A percentile compares a stretch with the other conserved stretches of the same genome.
Conservation (phyloP, 2,888 invertebrate species). For the Polyommatus iphigenia region DNA sequence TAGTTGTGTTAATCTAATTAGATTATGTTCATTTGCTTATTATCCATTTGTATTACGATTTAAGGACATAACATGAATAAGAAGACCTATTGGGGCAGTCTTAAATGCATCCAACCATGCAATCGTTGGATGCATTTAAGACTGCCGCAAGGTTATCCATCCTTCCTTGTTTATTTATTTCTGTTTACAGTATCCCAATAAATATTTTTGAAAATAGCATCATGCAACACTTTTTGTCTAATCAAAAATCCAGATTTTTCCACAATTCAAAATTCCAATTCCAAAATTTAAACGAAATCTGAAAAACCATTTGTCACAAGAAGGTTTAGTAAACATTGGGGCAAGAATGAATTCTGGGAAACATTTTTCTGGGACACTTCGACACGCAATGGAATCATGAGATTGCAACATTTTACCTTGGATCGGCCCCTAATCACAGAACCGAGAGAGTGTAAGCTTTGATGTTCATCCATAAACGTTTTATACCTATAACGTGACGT, state of each 20-base stretch:
- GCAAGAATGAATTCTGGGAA: not conserved
- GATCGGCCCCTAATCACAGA: not conserved
- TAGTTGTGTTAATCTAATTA: not conserved
- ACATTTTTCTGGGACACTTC: conserved; percentile 3
- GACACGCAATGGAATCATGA: not conserved
- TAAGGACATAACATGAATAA: not conserved
- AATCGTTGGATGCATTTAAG: no score
- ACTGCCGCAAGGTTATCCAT: no score
- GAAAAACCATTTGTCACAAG: not conserved
- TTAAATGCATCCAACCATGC: no score
- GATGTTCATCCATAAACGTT: not conserved
- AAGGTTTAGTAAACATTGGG: not conserved
- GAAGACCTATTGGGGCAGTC: no score
- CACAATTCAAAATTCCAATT: not conserved
- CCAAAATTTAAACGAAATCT: not conserved
- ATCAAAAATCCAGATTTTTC: not conserved
- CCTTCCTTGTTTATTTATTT: no score
- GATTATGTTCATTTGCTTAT: not conserved
- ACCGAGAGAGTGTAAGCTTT: not conserved
- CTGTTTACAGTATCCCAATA: no score
- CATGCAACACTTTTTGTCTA: no score
- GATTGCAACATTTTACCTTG: not conserved
- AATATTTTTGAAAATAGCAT: no score
- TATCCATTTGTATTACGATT: not conserved
- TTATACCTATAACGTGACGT: not conserved